Percentiles rank a stretch among this genome's conserved stretches.
These are phyloP conservation scores for Mastacembelus armatus DNA, from an alignment of 2,797 vertebrate species.

Conservation along the genomic window DNA sequence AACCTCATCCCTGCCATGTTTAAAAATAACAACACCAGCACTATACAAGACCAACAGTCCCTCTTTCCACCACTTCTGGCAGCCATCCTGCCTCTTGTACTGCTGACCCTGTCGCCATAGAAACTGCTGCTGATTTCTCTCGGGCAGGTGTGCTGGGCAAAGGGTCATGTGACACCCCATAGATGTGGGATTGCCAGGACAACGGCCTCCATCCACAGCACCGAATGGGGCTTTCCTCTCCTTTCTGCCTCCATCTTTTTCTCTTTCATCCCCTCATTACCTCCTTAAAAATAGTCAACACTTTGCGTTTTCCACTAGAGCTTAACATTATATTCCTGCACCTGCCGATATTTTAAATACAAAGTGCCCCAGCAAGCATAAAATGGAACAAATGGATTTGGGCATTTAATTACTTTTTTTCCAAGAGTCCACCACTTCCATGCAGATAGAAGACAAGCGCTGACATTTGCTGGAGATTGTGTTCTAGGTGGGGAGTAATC, in stretches of 20 bases:
- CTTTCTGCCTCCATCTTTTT: constrained; percentile 32
- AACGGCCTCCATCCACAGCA: constrained; percentile 72
- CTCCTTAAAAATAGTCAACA: constrained; percentile 4
- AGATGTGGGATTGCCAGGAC: constrained; percentile 81
- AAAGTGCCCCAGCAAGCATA: constrained; percentile 34
- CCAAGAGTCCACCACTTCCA: constrained; percentile 18
- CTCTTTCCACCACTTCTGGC: constrained; percentile 78
- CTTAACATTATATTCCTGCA: constrained; percentile 25
- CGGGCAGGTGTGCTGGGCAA: constrained; percentile 87
- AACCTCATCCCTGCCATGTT: constrained; percentile 67
- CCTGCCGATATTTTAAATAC: constrained; percentile 35
- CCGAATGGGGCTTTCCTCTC: constrained; percentile 70
- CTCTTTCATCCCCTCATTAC: constrained; percentile 20
- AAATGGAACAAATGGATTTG: constrained; percentile 47
- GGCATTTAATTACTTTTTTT: constrained; percentile 37
- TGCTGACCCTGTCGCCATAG: constrained; percentile 87
- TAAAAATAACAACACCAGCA: constrained; percentile 77
- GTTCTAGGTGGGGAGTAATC: constrained; percentile 41
- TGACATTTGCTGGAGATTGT: constrained; percentile 57
- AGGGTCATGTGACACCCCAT: constrained; percentile 84
- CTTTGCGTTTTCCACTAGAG: constrained; percentile 34
- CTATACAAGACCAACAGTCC: constrained; percentile 67
- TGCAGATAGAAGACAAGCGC: constrained; percentile 27
- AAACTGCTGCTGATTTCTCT: constrained; percentile 84
- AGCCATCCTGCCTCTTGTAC: constrained; percentile 78